A percentile compares a stretch with the other conserved stretches of the same genome.
These are phyloP conservation scores for Alethe diademata DNA, from an alignment of 2,113 vertebrate species.

Conservation along the genomic window DNA sequence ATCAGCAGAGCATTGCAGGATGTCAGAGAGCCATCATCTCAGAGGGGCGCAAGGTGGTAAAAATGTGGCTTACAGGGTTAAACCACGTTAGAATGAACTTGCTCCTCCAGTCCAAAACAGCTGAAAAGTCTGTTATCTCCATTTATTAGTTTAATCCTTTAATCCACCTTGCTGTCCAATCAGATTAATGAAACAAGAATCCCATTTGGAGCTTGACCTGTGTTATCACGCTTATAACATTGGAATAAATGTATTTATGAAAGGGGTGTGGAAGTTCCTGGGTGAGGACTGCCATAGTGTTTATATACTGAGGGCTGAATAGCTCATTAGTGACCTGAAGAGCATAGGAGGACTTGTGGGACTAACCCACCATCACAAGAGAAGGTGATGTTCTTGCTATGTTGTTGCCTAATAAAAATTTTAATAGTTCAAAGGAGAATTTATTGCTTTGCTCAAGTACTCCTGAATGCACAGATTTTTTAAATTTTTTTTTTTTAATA, in stretches of 20 bases:
- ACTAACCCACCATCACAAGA: constrained; percentile 9
- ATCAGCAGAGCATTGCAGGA: constrained; percentile 8
- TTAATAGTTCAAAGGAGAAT: constrained; percentile 1
- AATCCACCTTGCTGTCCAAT: constrained; percentile 57
- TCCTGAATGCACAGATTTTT: neutral
- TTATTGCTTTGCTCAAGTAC: neutral
- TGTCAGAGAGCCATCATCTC: neutral
- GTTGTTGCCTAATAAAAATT: constrained; percentile 8
- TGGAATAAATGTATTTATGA: constrained; percentile 11
- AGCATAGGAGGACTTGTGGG: neutral
- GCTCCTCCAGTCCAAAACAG: neutral
- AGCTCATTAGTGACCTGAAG: constrained; percentile 50
- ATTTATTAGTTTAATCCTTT: constrained; percentile 58
- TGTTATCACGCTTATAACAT: constrained; percentile 19
- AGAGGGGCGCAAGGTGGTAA: neutral
- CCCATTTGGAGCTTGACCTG: constrained; percentile 33
- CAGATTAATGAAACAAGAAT: constrained; percentile 54
- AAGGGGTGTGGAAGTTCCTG: neutral
- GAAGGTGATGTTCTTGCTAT: neutral
- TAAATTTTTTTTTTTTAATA: neutral
- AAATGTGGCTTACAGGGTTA: constrained; percentile 30
- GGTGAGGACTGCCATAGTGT: neutral
- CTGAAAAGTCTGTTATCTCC: constrained; percentile 42
- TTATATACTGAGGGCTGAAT: constrained; percentile 2
- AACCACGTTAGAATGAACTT: neutral